Evolutionary conservation across 2,113 vertebrate species (phyloP).

Genomic region (Arothron firmamentum): DNA sequence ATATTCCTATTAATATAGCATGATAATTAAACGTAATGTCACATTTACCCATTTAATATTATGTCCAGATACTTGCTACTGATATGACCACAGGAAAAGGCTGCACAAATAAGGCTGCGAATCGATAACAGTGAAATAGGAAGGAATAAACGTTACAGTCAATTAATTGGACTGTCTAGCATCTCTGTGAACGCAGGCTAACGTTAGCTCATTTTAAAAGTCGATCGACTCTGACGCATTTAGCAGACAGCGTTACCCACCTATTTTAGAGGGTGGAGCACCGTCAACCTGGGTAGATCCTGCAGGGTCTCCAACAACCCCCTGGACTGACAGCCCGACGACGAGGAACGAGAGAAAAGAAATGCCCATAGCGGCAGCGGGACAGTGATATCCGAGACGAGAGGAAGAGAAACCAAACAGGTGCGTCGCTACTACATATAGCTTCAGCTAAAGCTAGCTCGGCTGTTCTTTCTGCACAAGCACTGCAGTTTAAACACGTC

Average conservation of each 20-base stretch:
- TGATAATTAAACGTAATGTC: too few relatives aligned
- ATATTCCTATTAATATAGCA: too few relatives aligned
- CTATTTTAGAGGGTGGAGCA: slow-evolving; percentile 76
- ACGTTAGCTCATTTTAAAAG: background rate
- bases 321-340: slow-evolving; percentile 23
- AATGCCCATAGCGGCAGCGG: slow-evolving; percentile 23
- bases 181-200: background rate
- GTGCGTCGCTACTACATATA: background rate
- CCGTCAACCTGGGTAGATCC: slow-evolving; percentile 64
- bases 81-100: too few relatives aligned
- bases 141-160: too few relatives aligned
- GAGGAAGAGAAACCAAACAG: background rate
- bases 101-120: too few relatives aligned
- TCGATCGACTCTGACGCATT: too few relatives aligned
- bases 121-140: background rate
- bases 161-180: background rate
- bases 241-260: slow-evolving; percentile 26
- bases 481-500: too few relatives aligned
- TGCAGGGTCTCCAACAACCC: slow-evolving; percentile 45
- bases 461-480: background rate
- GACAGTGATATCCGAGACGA: background rate
- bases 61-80: too few relatives aligned
- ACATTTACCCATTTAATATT: too few relatives aligned
- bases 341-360: slow-evolving; percentile 23
- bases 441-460: background rate